Evolutionary conservation across 2,113 vertebrate genomes (phyloP), one percentile per base, ranked within the genome.

Genomic region (Herpetotheres cachinnans): DNA sequence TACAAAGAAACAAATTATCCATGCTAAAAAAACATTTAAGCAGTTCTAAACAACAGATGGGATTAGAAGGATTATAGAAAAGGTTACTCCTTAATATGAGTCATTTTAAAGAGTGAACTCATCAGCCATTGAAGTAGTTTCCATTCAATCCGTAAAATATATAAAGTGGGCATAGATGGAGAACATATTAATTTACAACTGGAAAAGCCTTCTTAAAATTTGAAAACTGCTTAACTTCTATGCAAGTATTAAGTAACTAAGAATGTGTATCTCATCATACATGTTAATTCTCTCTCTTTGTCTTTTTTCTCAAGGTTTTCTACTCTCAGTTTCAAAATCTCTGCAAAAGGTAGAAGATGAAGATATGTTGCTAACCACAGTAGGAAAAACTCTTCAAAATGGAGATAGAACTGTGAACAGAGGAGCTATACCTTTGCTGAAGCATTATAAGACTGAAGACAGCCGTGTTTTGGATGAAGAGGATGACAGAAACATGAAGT

Each of bases 251-350:
- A 87, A 86, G 58, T 73, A 66, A 86, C 62, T 81, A 78, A 97
- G 76, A 93, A 98, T 97, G 98, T 98, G 93, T 97, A 93, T 97
- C 82, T 98, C 98, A 65, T 91, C 97, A 36, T 98, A 94, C 63
- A 95, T 96, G 6, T 38, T 99, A 88, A 89, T 99, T 71, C 96
- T 99, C 38, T 97, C 97, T 67, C 91, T 99, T 46, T 98, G 98
- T 97, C 97, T 99, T 73, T 98, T 99, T 96, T 98, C 99, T 62
- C 98, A 98, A 98, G 98, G 98, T 86, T 98, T 98, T 94, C 90
- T 98, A 38, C 89, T 94, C 96, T 97, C 96, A 46, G 94, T 96
- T 56, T 98, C 99, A 67, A 97, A 98, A 65, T 97, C 99, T 49
- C 95, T 97, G 46, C 85, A 97, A 85, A 98, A 97, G 59, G 66